Evolutionary conservation across 2,888 invertebrate species (phyloP), one percentile per base, ranked within the genome.

Genomic region (Trichogramma evanescens): DNA sequence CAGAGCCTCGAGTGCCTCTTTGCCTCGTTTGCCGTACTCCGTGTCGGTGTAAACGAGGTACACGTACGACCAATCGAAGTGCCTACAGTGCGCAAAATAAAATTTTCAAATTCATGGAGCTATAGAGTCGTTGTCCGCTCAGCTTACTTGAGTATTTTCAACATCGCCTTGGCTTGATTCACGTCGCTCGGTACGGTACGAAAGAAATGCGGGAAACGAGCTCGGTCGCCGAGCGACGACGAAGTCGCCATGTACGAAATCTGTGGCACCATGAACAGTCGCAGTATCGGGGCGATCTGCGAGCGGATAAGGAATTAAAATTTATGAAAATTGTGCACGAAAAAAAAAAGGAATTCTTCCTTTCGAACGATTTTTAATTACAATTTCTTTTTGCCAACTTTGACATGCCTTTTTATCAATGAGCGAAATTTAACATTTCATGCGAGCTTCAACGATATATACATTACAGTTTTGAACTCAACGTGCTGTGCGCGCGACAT

Each of bases 211-310:
- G 81, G 80, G 67, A 80, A 83, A 57, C 76, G 74, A 49, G 80
- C 79, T 57, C 77, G 78, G 70, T 80, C 81, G 69, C 82, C 82
- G 50, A 84, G 77, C 5, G 81, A 80, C 1, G 82, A 80, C 13
- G 81, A 80, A 1, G 83, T 83, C 8, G 82, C 81, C 74, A 81
- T 78, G 69, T 83, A 83, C 51, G 82, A 82, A 65, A 83, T 79
- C 68, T 82, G 81, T 2, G 84, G 83, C 26, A 84, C 78, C 53
- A 80, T 71, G 71, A 82, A 82, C n/a, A 80, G 70, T 43, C 80
- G 71, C 41, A 82, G 72, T 66, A 83, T 77, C 56, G 80, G 79
- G 4, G 83, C 82, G 45, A 84, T 75, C 80, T 81, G 70, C 44
- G 41, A 8, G n/a, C 26, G 9, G 9, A 45, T 9, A 45, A 43